phyloP scores from a whole-genome alignment of 1,140 invertebrate genomes.

The Hydropsyche tenuis region DNA sequence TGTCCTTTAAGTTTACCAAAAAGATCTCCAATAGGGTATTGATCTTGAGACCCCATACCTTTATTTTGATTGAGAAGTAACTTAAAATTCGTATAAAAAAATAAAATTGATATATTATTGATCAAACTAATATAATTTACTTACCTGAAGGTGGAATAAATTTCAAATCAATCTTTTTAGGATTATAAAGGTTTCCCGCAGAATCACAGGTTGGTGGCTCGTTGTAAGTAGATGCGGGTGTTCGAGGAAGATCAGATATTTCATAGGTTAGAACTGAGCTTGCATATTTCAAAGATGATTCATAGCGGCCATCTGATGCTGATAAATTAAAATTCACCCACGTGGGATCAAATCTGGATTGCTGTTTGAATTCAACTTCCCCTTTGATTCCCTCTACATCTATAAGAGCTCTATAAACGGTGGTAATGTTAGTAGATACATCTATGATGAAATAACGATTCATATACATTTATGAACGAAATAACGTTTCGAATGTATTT shows the following conservation, averaged over 20 bases:
- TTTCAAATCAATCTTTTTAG: slow-evolving; percentile 64
- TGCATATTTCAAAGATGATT: slow-evolving; percentile 69
- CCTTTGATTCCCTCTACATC: slow-evolving; percentile 83
- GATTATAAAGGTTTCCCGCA: slow-evolving; percentile 75
- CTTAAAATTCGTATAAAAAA: too few relatives aligned
- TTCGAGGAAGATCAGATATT: slow-evolving; percentile 74
- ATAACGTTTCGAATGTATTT: slow-evolving; percentile 54
- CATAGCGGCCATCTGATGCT: slow-evolving; percentile 67
- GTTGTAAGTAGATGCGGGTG: slow-evolving; percentile 61
- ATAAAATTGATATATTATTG: slow-evolving; percentile 20
- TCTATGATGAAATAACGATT: neutral
- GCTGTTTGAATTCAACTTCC: slow-evolving; percentile 79
- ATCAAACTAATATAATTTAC: neutral
- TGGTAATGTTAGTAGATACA: slow-evolving; percentile 8
- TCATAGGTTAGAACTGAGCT: slow-evolving; percentile 66
- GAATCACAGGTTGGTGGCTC: slow-evolving; percentile 65
- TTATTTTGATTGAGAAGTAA: slow-evolving; percentile 49
- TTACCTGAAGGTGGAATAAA: slow-evolving; percentile 71
- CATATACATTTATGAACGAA: neutral
- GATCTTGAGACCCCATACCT: slow-evolving; percentile 83
- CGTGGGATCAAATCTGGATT: slow-evolving; percentile 84
- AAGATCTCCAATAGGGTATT: slow-evolving; percentile 87
- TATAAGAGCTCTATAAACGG: slow-evolving; percentile 70
- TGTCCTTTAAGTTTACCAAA: slow-evolving; percentile 84
- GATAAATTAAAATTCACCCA: slow-evolving; percentile 77